Conservation (phyloP, 2,113 vertebrate species). For the Barbus barbus region DNA sequence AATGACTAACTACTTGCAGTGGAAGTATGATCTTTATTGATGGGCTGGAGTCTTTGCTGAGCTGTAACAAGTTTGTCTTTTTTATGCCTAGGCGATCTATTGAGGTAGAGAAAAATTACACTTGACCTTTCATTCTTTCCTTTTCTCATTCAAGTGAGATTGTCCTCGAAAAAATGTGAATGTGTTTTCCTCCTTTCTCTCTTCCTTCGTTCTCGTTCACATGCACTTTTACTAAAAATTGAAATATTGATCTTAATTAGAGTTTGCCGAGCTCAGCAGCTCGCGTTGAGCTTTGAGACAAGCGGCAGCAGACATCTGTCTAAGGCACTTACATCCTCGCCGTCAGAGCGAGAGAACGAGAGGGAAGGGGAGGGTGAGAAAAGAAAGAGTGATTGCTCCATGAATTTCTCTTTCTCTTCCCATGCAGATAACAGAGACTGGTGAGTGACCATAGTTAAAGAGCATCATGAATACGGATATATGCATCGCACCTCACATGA, state of each 20-base stretch:
- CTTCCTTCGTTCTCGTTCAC: conserved; percentile 50
- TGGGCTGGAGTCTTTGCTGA: conserved; percentile 57
- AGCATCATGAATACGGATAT: conserved; percentile 36
- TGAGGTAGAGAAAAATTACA: conserved; percentile 68
- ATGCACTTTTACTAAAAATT: conserved; percentile 76
- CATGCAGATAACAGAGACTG: conserved; percentile 62
- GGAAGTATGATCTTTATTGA: conserved; percentile 61
- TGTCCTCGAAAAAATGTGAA: conserved; percentile 59
- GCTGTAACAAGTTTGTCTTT: conserved; percentile 62
- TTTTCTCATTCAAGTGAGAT: conserved; percentile 64
- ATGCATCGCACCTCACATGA: not conserved
- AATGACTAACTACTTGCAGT: conserved; percentile 54
- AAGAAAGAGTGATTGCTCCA: conserved; percentile 72
- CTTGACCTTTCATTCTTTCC: conserved; percentile 69
- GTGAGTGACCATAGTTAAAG: conserved; percentile 37
- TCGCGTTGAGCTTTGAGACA: conserved; percentile 73
- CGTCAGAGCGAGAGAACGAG: conserved; percentile 59
- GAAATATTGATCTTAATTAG: conserved; percentile 87
- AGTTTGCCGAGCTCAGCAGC: conserved; percentile 81
- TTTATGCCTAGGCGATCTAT: conserved; percentile 56
- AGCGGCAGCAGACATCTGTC: conserved; percentile 75
- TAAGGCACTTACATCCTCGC: conserved; percentile 73
- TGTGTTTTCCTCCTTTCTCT: conserved; percentile 63
- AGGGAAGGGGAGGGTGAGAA: conserved; percentile 48
- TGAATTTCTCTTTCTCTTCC: conserved; percentile 67